These are phyloP conservation scores for Patella vulgata DNA, from an alignment of 1,140 invertebrate genomes.

Conservation along the genomic window DNA sequence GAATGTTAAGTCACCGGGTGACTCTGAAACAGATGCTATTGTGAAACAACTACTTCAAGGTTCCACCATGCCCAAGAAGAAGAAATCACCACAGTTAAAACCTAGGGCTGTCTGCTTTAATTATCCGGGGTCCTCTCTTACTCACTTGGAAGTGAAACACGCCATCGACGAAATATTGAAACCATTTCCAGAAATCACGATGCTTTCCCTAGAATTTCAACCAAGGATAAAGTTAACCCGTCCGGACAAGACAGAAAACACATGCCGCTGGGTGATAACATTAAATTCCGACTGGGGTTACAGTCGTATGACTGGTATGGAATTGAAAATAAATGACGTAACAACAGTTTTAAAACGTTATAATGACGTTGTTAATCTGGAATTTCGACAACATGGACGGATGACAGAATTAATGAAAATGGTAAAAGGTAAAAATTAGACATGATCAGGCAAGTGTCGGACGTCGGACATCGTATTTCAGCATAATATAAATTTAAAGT, in stretches of 20 bases:
- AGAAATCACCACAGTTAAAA: slow-evolving; percentile 19
- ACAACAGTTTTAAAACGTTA: slow-evolving; percentile 18
- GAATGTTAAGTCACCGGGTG: no score
- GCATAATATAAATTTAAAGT: no score
- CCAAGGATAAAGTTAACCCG: slow-evolving; percentile 12
- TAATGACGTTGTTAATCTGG: slow-evolving; percentile 29
- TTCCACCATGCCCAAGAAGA: not conserved
- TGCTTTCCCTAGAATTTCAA: slow-evolving; percentile 25
- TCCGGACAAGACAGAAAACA: not conserved
- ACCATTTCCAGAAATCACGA: slow-evolving; percentile 11
- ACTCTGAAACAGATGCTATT: no score
- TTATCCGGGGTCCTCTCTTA: slow-evolving; percentile 11
- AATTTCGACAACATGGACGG: slow-evolving; percentile 31
- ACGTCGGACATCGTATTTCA: no score
- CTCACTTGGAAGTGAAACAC: slow-evolving; percentile 26
- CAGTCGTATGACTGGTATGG: slow-evolving; percentile 14
- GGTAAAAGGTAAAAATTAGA: slow-evolving; percentile 11
- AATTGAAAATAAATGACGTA: slow-evolving; percentile 19
- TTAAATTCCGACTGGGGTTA: slow-evolving; percentile 23
- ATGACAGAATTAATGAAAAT: slow-evolving; percentile 20
- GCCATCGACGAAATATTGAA: slow-evolving; percentile 16
- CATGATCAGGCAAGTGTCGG: no score
- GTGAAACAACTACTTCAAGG: no score
- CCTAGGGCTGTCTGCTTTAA: slow-evolving; percentile 34
- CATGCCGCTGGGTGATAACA: slow-evolving; percentile 27